phyloP scores from a whole-genome alignment of 2,797 vertebrate genomes.

The Tokudaia tokunoshimensis region DNA sequence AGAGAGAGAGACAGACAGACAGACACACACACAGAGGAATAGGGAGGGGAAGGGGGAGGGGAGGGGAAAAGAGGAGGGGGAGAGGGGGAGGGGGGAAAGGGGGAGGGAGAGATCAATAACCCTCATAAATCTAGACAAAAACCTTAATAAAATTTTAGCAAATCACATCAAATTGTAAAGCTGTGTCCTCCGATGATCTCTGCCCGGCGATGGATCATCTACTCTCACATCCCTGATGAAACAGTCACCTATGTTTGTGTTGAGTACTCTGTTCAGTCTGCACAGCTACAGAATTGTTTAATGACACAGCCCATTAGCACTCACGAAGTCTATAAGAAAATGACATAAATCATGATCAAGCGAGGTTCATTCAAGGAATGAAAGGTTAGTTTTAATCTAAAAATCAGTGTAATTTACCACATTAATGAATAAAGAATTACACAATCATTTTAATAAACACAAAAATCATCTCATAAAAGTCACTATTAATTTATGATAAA shows the following conservation, averaged over 20 bases:
- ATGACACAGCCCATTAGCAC: background rate
- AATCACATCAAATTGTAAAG: background rate
- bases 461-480: background rate
- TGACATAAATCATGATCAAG: background rate
- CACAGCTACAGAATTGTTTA: background rate
- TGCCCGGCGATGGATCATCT: background rate
- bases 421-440: background rate
- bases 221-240: background rate
- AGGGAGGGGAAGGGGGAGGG: too few species aligned
- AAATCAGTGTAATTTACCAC: background rate
- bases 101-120: background rate
- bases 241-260: background rate
- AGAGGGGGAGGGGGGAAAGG: too few species aligned
- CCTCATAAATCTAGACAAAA: background rate
- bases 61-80: too few species aligned
- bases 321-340: background rate
- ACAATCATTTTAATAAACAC: background rate
- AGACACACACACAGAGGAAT: too few species aligned
- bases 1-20: too few species aligned
- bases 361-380: background rate
- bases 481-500: background rate
- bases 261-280: background rate
- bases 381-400: background rate
- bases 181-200: background rate
- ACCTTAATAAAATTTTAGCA: conserved; percentile 16